Base-by-base conservation (phyloP, 2,797 vertebrate genomes). In the Sciurus carolinensis region DNA sequence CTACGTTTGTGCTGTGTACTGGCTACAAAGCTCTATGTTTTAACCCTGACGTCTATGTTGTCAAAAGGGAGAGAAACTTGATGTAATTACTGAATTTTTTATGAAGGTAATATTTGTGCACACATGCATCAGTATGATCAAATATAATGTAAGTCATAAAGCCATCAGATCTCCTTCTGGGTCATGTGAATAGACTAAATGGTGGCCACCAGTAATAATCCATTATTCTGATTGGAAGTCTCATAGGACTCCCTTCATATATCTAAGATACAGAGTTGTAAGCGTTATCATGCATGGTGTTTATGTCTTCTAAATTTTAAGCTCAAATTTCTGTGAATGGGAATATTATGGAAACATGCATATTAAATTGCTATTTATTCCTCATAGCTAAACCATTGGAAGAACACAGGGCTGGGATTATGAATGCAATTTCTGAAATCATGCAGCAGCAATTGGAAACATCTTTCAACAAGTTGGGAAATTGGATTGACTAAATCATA, bases 401-500 rank as follows among this genome's bases (percentile, higher is more conserved):
- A 57, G 33, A 82, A 8, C n/a, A 52, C 28, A 88, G 44, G 30
- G 39, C 24, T 91, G 39, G 64, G 79, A 13, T 77, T 75, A 76
- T 50, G 50, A 57, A 50, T 90, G 15, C 1, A 66, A 10, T 91
- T 87, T 82, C 18, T 47, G n/a, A 96, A 93, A 57, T 75, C 57
- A 30, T 26, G 1, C 12, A 57, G 33, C 9, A 50, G 22, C 30
- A 91, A 93, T 33, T 82, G 18, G 28, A 82, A 95, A 89, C 4
- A 39, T 64, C 77, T 93, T 80, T 85, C 64, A 93, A 76, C 10
- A 91, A 83, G 33, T 57, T 76, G 47, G 67, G 30, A 96, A 76
- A 91, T 82, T 50, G 14, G 30, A 94, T 91, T 87, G 72, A 92
- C 15, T 94, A 1, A 67, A 67, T 91, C 75, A 94, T 95, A 92